phyloP scores from a whole-genome alignment of 2,888 invertebrate genomes.

The Steinernema carpocapsae region DNA sequence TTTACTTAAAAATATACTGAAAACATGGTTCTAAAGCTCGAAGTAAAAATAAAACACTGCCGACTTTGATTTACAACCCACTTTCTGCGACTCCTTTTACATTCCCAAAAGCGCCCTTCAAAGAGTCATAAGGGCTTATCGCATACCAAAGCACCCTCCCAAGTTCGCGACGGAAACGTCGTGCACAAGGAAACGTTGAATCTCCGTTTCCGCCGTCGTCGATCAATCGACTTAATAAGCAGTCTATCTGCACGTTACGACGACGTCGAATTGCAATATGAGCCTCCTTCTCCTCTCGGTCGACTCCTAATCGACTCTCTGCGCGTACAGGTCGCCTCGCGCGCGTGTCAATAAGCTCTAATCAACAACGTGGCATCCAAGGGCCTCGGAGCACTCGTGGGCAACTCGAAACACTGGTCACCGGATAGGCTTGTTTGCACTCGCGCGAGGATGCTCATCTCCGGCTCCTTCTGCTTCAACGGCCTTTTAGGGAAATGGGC shows the following conservation, averaged over 20 bases:
- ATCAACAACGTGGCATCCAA: background rate
- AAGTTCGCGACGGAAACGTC: no score
- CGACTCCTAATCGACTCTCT: background rate
- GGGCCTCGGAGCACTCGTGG: background rate
- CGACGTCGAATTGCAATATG: conserved; percentile 19
- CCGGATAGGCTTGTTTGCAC: conserved; percentile 29
- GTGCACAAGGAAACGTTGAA: no score
- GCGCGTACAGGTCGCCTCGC: conserved; percentile 5
- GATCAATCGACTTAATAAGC: conserved; percentile 34
- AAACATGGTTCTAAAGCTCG: background rate
- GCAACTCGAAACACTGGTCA: background rate
- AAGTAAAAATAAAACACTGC: no score
- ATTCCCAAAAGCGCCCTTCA: no score
- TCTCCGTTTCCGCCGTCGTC: background rate
- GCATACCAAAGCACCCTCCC: no score
- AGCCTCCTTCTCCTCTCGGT: background rate
- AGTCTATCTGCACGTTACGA: conserved; percentile 26
- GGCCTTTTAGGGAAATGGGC: conserved; percentile 14
- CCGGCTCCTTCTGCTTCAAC: conserved; percentile 23
- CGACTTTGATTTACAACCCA: no score
- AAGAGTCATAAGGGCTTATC: no score
- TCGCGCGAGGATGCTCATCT: background rate
- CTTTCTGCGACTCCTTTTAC: no score
- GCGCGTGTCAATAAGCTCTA: conserved; percentile 10
- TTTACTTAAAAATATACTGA: no score